These are phyloP conservation scores for Pediacus dermestoides DNA, from an alignment of 2,888 invertebrate species.

Conservation along the genomic window DNA sequence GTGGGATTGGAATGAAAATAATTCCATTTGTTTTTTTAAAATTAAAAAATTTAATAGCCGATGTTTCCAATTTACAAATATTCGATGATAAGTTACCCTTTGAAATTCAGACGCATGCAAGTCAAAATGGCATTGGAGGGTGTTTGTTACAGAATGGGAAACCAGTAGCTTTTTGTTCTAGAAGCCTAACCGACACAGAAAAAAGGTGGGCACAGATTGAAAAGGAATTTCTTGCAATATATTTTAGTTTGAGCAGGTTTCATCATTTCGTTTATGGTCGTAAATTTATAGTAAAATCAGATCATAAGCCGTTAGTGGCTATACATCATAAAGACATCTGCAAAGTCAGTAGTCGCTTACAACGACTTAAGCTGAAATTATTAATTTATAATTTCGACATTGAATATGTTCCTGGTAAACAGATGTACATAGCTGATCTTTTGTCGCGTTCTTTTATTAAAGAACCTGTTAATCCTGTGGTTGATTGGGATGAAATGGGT, in stretches of 20 bases:
- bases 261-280: constrained; percentile 36
- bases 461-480: neutral
- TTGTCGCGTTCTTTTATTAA: constrained; percentile 12
- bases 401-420: constrained; percentile 28
- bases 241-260: constrained; percentile 33
- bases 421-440: constrained; percentile 20
- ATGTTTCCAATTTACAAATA: constrained; percentile 18
- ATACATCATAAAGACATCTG: constrained; percentile 17
- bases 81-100: constrained; percentile 19
- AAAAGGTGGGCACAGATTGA: constrained; percentile 31
- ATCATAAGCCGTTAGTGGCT: constrained; percentile 34
- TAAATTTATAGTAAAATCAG: constrained; percentile 26
- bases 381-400: constrained; percentile 26
- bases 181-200: constrained; percentile 27
- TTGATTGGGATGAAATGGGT: constrained; percentile 7
- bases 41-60: constrained; percentile 24
- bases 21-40: constrained; percentile 19
- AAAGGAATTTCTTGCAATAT: constrained; percentile 34
- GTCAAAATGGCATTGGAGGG: constrained; percentile 21
- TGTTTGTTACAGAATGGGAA: constrained; percentile 21
- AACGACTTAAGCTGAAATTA: constrained; percentile 24
- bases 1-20: constrained; percentile 21
- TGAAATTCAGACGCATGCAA: constrained; percentile 23
- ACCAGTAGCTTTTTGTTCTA: constrained; percentile 30
- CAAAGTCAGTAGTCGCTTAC: constrained; percentile 10